Base-by-base conservation (phyloP, 2,113 vertebrate genomes). In the Zosterops pallidus region DNA sequence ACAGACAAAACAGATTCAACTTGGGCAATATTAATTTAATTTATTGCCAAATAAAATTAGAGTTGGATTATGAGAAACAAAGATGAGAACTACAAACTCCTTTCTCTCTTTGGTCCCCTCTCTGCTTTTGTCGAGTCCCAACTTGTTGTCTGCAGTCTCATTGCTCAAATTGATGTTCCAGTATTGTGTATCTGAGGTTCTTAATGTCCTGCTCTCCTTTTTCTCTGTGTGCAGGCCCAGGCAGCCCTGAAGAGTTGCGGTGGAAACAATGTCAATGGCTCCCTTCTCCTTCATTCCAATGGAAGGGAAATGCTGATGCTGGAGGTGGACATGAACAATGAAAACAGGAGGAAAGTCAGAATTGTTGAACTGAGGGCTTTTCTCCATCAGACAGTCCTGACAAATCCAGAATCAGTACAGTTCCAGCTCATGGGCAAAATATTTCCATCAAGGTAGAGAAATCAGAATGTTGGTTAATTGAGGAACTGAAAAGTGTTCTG, bases 361-460 rank as follows among this genome's bases (percentile, higher is more conserved):
- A 47, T 46, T 18, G 14, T 98, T 26, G 81, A 85, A 18, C 42
- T 97, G 77, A 97, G 71, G 11, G 14, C 98, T 78, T 89, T 97
- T 42, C 50, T 99, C 39, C 97, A 85, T n/a, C 98, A 99, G 94
- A 95, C 87, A 19, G 35, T 98, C 53, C 64, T 98, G 59, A 83
- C 92, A 37, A 70, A 74, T 14, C 76, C 96, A 59, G 77, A 86
- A 29, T 87, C 97, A 39, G 69, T 98, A 50, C 90, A 95, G 39
- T 78, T 99, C 49, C 96, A 97, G 79, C 87, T 99, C 50, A 83
- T 86, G 9, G 94, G 98, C 86, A 98, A 98, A 94, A 49, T 97
- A 64, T 96, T 98, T 52, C 92, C 97, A 12, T 95, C 98, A 92
- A 99, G 98, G 99, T 99, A 94, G 79, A 88, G 81, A 65, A 84